Evolutionary conservation across 2,113 vertebrate genomes (phyloP).

Genomic region (Odontophorus gujanensis): DNA sequence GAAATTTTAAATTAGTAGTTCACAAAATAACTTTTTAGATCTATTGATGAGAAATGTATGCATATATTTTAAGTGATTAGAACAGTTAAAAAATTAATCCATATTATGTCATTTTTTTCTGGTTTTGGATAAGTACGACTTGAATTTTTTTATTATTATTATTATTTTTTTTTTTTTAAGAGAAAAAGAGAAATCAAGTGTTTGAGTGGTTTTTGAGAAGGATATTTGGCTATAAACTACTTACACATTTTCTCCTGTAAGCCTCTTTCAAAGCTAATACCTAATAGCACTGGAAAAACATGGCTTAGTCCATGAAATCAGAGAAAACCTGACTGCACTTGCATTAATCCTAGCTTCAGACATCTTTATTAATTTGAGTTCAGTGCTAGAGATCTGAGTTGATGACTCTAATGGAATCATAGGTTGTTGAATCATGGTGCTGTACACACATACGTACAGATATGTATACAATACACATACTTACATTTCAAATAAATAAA

Average conservation of each 20-base stretch:
- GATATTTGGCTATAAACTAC: background rate
- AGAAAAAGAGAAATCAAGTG: background rate
- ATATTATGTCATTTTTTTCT: background rate
- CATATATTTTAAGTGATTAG: background rate
- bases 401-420: background rate
- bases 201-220: background rate
- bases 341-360: background rate
- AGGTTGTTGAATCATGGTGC: background rate
- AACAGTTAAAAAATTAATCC: background rate
- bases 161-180: no score
- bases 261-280: background rate
- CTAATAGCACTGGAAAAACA: background rate
- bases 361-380: background rate
- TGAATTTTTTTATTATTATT: no score
- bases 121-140: background rate
- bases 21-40: background rate
- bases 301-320: background rate
- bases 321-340: background rate
- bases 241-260: background rate
- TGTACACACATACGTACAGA: fast-evolving
- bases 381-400: background rate
- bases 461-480: background rate
- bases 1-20: background rate
- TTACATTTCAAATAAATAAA: background rate
- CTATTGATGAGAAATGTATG: background rate